phyloP scores from a whole-genome alignment of 2,888 invertebrate genomes.

The Eretmocerus hayati region DNA sequence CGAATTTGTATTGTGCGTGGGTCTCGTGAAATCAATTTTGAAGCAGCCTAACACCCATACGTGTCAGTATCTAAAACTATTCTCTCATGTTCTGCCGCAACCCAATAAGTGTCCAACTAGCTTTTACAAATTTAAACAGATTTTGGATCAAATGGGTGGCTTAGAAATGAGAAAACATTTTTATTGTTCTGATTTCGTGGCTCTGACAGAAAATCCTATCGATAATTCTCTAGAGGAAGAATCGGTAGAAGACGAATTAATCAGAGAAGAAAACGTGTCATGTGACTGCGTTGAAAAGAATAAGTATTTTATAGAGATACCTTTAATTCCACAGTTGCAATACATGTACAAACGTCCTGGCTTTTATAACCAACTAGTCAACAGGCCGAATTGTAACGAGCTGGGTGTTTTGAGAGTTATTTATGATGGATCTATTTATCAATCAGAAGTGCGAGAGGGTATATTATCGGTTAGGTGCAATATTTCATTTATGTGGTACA shows the following conservation, averaged over 20 bases:
- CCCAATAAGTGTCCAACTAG: not conserved
- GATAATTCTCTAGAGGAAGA: not conserved
- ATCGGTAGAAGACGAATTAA: not conserved
- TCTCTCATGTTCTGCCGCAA: not conserved
- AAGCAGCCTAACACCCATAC: not conserved
- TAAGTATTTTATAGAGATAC: slow-evolving; percentile 6
- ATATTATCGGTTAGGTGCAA: too few species aligned
- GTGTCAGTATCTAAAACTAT: not conserved
- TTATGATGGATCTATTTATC: too few species aligned
- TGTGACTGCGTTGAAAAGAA: not conserved
- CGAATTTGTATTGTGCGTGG: not conserved
- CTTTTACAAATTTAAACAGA: not conserved
- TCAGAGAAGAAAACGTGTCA: not conserved
- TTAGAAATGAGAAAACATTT: not conserved
- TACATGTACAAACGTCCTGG: not conserved
- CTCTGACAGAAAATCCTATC: not conserved
- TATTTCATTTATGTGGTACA: too few species aligned
- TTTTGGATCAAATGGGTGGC: not conserved
- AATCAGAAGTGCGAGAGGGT: too few species aligned
- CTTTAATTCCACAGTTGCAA: slow-evolving; percentile 2
- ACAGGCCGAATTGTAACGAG: too few species aligned
- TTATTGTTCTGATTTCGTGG: not conserved
- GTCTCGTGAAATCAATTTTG: not conserved
- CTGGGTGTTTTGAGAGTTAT: too few species aligned
- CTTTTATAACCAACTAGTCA: slow-evolving; percentile 1